A percentile compares a stretch with the other conserved stretches of the same genome.
Conservation (phyloP, 2,888 invertebrate genomes). For the Heterodera filipjevi region DNA sequence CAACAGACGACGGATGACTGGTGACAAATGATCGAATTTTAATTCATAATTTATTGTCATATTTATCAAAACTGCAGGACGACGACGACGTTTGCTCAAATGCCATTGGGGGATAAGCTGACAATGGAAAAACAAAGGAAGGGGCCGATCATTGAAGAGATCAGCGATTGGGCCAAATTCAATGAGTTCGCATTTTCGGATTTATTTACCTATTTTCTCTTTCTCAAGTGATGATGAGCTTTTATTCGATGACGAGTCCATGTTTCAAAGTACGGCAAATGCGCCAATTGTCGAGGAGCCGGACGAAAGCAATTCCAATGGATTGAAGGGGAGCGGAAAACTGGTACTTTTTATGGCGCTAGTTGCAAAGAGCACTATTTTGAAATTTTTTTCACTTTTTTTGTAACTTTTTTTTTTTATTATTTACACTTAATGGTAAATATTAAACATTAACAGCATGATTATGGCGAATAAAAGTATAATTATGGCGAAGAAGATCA, state of each 20-base stretch:
- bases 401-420: too few species aligned
- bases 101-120: background rate
- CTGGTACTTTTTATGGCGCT: too few species aligned
- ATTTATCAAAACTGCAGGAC: background rate
- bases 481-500: too few species aligned
- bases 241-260: background rate
- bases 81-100: background rate
- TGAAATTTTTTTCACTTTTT: background rate
- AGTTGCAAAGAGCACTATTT: too few species aligned
- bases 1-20: too few species aligned
- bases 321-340: background rate
- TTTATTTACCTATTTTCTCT: background rate
- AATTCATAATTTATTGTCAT: too few species aligned
- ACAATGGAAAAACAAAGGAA: background rate
- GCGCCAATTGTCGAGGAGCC: constrained; percentile 15
- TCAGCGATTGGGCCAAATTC: background rate
- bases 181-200: background rate
- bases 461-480: too few species aligned
- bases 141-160: background rate
- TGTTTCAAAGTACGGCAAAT: background rate
- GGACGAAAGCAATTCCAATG: background rate
- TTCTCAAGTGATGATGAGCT: background rate
- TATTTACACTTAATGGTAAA: too few species aligned
- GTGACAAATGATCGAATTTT: too few species aligned
- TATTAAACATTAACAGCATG: too few species aligned